Percentiles rank a stretch among this genome's conserved stretches.
These are phyloP conservation scores for Athalia cordata DNA, from an alignment of 2,888 invertebrate genomes.

Conservation along the genomic window DNA sequence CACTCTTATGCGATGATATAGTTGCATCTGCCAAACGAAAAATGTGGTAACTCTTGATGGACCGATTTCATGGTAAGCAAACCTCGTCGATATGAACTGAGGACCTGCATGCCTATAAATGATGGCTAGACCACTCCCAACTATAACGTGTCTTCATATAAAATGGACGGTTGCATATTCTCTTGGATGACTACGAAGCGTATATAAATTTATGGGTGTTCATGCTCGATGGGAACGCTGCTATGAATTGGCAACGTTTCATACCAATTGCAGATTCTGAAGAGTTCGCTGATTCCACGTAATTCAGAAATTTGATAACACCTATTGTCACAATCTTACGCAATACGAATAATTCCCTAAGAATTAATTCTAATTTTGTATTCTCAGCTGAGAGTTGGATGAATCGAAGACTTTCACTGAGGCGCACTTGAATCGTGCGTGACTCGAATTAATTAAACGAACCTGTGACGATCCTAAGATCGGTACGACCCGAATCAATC, in stretches of 20 bases:
- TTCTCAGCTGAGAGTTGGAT: slow-evolving; percentile 57
- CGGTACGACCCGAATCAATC: slow-evolving; percentile 30
- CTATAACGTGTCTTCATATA: background rate
- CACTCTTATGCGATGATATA: too few relatives aligned
- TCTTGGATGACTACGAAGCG: background rate
- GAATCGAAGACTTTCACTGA: slow-evolving; percentile 67
- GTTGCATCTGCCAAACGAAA: background rate
- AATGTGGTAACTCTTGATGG: background rate
- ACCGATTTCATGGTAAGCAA: too few relatives aligned
- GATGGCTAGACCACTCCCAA: slow-evolving; percentile 13
- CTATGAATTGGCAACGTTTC: slow-evolving; percentile 23
- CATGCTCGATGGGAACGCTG: background rate
- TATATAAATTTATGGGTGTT: background rate
- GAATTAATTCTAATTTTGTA: slow-evolving; percentile 63
- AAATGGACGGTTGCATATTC: background rate
- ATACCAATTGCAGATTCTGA: slow-evolving; percentile 21
- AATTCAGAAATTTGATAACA: slow-evolving; percentile 41
- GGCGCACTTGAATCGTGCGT: slow-evolving; percentile 54
- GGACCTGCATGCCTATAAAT: background rate
- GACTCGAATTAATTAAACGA: slow-evolving; percentile 35
- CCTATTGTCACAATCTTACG: slow-evolving; percentile 56
- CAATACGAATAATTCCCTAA: slow-evolving; percentile 65
- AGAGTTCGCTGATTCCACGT: slow-evolving; percentile 36
- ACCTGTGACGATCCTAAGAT: slow-evolving; percentile 22
- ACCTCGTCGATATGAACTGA: background rate